Base-by-base conservation (phyloP, 1,140 invertebrate species). In the Littorina saxatilis region DNA sequence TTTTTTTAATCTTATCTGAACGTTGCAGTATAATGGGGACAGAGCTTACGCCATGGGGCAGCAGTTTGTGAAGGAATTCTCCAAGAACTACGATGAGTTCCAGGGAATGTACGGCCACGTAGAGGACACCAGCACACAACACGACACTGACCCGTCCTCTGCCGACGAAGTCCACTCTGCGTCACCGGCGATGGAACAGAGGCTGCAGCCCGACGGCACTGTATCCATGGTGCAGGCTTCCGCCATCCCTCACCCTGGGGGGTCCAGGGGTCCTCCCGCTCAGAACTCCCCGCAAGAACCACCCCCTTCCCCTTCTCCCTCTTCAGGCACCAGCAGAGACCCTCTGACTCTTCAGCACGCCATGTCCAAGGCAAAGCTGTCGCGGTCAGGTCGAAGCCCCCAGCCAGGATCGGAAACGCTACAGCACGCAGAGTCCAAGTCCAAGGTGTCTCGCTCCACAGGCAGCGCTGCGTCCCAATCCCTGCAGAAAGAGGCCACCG, bases 61-160 rank as follows among this genome's bases (percentile, higher is more conserved):
- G 90, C 95, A 96, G 89, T 97, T 97, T 93, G 96, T 96, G 20
- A 94, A 95, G 85, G 94, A 95, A 73, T 96, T 95, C 91, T 95
- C 95, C 58, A 92, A 93, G 32, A 95, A 94, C 95, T 70, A 86
- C 3, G 80, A 89, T 13, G 79, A 84, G 4, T 75, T 89, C n/a
- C 73, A 88, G 52, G 47, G 68, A 40, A 37, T 61, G 0, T 23
- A 61, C n/a, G 11, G 39, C 4, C 66, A 29, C 1, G 4, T 58
- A 4, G 17, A 13, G 15, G 55, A 27, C 55, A 58, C 55, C 55
- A 20, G n/a, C 9, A 23, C 9, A 58, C 55, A 4, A 23, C 55
- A 58, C 17, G 9, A 9, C 47, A 3, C 27, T 4, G 3, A 2
- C 2, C 35, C 66, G 9, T 23, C 27, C 27, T 5, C 27, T 32